phyloP scores from a whole-genome alignment of 1,140 invertebrate genomes.

The Cardiocondyla obscurior region DNA sequence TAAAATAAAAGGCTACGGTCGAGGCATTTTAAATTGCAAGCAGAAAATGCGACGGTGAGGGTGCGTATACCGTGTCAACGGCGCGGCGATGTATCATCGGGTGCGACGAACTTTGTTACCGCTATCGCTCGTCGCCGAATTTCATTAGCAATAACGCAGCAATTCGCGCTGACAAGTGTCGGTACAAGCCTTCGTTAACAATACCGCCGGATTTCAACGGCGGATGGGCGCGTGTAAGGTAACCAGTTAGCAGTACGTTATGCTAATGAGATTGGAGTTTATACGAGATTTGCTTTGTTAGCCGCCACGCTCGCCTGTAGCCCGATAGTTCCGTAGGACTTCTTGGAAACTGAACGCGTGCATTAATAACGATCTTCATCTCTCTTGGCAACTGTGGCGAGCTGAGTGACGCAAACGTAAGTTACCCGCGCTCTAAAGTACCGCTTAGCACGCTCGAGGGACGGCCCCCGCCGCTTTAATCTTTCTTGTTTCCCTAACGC shows the following conservation, averaged over 20 bases:
- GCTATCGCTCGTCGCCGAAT: not conserved
- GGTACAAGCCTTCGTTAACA: conserved; percentile 20
- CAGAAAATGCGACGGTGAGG: not conserved
- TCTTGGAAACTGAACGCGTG: conserved; percentile 45
- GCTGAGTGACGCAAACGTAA: conserved; percentile 30
- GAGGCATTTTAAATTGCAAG: too few species aligned
- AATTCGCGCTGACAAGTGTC: conserved; percentile 27
- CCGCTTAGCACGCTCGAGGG: conserved; percentile 41
- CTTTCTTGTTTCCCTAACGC: conserved; percentile 35
- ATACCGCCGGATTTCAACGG: conserved; percentile 28
- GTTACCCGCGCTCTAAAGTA: conserved; percentile 38
- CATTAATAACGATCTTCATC: conserved; percentile 54
- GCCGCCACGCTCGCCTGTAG: not conserved
- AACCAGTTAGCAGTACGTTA: conserved; percentile 28
- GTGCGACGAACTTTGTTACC: not conserved
- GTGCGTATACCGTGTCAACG: not conserved
- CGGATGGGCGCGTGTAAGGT: not conserved
- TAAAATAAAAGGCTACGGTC: not conserved
- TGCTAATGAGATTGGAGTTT: conserved; percentile 53
- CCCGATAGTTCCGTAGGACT: conserved; percentile 25
- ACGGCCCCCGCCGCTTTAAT: conserved; percentile 23
- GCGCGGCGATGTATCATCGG: not conserved
- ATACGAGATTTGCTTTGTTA: conserved; percentile 52
- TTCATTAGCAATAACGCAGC: conserved; percentile 8
- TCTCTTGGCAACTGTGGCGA: conserved; percentile 19